These are phyloP conservation scores for Platynereis dumerilii DNA, from an alignment of 2,888 invertebrate species.

Conservation along the genomic window DNA sequence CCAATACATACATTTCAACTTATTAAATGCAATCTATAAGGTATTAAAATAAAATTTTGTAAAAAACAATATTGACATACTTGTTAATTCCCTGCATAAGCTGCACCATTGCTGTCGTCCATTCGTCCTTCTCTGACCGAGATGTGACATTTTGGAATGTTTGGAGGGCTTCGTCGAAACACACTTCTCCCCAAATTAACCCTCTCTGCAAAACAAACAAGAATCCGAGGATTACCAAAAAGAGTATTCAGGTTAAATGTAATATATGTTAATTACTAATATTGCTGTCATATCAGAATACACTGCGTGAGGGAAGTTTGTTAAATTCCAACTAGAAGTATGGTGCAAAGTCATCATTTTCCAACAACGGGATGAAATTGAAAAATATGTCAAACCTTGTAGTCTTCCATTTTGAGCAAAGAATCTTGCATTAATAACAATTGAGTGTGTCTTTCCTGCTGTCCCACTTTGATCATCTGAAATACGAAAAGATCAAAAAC, in stretches of 20 bases:
- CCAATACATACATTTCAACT: too few relatives aligned
- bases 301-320: too few relatives aligned
- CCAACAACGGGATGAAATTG: too few relatives aligned
- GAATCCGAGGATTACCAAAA: background rate
- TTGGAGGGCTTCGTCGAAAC: slow-evolving; percentile 76
- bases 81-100: slow-evolving; percentile 58
- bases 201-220: slow-evolving; percentile 42
- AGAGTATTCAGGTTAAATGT: too few relatives aligned
- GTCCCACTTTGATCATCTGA: slow-evolving; percentile 24
- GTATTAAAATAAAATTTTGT: too few relatives aligned
- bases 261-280: too few relatives aligned
- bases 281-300: too few relatives aligned
- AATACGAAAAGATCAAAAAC: background rate
- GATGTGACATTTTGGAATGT: slow-evolving; percentile 62
- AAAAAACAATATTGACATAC: too few relatives aligned
- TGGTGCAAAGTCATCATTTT: too few relatives aligned
- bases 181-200: slow-evolving; percentile 76
- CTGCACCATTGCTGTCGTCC: slow-evolving; percentile 66
- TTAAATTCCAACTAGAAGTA: too few relatives aligned
- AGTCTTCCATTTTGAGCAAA: slow-evolving; percentile 71
- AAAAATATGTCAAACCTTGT: slow-evolving; percentile 17
- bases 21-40: too few relatives aligned
- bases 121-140: slow-evolving; percentile 58
- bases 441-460: slow-evolving; percentile 66
- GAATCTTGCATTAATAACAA: slow-evolving; percentile 72